phyloP scores from a whole-genome alignment of 1,140 invertebrate species.

The Polyergus mexicanus region DNA sequence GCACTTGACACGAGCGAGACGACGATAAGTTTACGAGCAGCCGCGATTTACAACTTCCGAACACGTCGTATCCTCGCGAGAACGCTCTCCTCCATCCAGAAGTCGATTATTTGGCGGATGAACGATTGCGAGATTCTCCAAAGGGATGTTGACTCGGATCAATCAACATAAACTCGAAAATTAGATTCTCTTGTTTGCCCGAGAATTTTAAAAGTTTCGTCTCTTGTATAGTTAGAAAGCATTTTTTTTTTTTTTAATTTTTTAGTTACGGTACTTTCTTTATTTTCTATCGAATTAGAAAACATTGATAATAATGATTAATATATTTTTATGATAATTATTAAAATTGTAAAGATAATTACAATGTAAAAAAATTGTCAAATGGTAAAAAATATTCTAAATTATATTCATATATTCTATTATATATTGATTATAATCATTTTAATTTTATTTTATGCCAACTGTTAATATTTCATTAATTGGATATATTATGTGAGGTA shows the following conservation, averaged over 20 bases:
- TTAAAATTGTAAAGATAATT: not conserved
- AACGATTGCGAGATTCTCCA: conserved; percentile 15
- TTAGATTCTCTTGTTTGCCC: not conserved
- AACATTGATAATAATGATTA: not conserved
- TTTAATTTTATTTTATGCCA: not conserved
- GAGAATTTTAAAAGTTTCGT: not conserved
- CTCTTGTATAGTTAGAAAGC: not conserved
- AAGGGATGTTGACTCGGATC: conserved; percentile 6
- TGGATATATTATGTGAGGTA: not conserved
- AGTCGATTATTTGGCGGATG: not conserved
- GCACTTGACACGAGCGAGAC: not conserved
- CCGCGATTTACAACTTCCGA: conserved; percentile 21
- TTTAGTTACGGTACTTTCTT: not conserved
- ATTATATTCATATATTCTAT: not conserved
- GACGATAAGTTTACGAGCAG: conserved; percentile 30
- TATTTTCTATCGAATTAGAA: not conserved
- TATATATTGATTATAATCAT: not conserved
- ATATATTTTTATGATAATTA: not conserved
- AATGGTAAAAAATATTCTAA: not conserved
- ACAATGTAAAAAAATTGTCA: too few relatives aligned
- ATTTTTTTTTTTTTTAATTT: not conserved
- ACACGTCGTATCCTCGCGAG: not conserved
- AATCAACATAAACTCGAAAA: not conserved
- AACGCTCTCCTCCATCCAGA: too few relatives aligned
- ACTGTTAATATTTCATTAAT: not conserved